A percentile compares a stretch with the other conserved stretches of the same genome.
These are phyloP conservation scores for Rhincodon typus DNA, from an alignment of 2,797 vertebrate species.

Conservation along the genomic window DNA sequence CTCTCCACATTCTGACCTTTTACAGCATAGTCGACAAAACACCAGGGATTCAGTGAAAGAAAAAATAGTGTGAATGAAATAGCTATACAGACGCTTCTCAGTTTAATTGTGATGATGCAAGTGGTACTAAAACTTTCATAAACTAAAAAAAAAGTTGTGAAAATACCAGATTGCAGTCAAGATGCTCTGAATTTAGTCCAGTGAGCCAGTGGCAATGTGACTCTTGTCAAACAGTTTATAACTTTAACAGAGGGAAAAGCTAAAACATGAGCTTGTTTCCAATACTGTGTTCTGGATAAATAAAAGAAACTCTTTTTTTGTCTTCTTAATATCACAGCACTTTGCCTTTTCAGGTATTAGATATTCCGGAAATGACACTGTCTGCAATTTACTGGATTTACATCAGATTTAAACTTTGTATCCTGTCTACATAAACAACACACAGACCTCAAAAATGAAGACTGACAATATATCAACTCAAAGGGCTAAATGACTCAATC, in stretches of 20 bases:
- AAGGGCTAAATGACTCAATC: neutral
- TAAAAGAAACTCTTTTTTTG: neutral
- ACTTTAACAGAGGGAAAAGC: neutral
- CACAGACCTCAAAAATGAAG: neutral
- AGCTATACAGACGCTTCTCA: neutral
- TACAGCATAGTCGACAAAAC: neutral
- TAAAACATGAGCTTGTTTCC: neutral
- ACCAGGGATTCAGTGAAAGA: neutral
- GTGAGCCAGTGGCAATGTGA: neutral
- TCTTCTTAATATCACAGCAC: neutral
- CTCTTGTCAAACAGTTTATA: neutral
- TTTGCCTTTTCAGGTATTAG: neutral
- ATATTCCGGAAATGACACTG: neutral
- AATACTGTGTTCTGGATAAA: neutral
- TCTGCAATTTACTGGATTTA: neutral
- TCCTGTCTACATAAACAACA: conserved; percentile 2
- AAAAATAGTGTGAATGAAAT: no score
- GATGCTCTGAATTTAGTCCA: neutral
- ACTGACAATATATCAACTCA: neutral
- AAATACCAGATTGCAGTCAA: neutral
- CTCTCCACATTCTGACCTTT: neutral
- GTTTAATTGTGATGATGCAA: neutral
- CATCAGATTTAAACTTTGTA: neutral
- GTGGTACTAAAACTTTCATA: no score
- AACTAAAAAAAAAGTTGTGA: neutral